A percentile compares a stretch with the other conserved stretches of the same genome.
Conservation (phyloP, 1,140 invertebrate species). For the Drosophila mayri region DNA sequence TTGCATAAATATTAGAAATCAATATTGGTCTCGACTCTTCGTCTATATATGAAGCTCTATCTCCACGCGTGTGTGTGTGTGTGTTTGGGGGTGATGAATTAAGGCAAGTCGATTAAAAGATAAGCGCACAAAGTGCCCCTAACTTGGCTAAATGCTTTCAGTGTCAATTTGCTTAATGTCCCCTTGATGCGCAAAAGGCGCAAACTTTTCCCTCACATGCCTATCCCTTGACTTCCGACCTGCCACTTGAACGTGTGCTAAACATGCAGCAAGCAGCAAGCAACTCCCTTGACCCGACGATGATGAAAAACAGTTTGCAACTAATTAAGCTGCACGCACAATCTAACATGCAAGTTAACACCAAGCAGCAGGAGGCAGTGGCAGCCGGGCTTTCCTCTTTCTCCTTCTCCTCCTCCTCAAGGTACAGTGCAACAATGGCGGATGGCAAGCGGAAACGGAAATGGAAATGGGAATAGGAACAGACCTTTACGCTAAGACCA, state of each 20-base stretch:
- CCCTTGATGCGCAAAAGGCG: slow-evolving; percentile 25
- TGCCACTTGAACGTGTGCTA: slow-evolving; percentile 55
- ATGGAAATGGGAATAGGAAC: slow-evolving; percentile 25
- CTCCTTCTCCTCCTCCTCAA: not conserved
- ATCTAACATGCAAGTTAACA: slow-evolving; percentile 82
- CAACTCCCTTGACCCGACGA: slow-evolving; percentile 34
- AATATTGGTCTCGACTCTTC: slow-evolving; percentile 60
- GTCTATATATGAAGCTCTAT: not conserved
- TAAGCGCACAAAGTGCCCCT: slow-evolving; percentile 48
- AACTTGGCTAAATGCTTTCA: slow-evolving; percentile 73
- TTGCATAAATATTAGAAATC: slow-evolving; percentile 83
- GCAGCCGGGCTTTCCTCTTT: slow-evolving; percentile 5
- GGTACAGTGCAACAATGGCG: slow-evolving; percentile 32
- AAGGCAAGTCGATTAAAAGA: slow-evolving; percentile 72
- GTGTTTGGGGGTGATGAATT: slow-evolving; percentile 33
- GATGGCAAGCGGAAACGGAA: slow-evolving; percentile 27
- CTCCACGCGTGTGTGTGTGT: not conserved
- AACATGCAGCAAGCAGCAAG: slow-evolving; percentile 47
- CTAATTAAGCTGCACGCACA: slow-evolving; percentile 83
- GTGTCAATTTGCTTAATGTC: slow-evolving; percentile 71
- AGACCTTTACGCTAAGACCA: slow-evolving; percentile 5
- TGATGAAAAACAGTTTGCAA: slow-evolving; percentile 82
- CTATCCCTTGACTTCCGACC: not conserved
- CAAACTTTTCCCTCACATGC: slow-evolving; percentile 31
- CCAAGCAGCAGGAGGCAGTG: slow-evolving; percentile 36